Evolutionary conservation across 2,888 invertebrate genomes (phyloP).

Genomic region (Trisateles emortualis): DNA sequence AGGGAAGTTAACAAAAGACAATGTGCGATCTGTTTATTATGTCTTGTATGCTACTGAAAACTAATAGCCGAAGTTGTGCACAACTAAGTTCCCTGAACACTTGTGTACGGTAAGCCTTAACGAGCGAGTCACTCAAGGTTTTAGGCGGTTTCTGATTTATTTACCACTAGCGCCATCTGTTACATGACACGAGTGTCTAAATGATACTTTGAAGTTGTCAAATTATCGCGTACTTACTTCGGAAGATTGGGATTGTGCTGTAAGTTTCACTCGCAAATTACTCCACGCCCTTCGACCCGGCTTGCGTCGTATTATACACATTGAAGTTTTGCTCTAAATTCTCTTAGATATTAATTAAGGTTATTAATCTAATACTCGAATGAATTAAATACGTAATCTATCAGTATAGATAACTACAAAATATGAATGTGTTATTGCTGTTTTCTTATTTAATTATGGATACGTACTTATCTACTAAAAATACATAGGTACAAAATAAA

Average conservation of each 20-base stretch:
- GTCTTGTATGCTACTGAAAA: conserved; percentile 44
- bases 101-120: conserved; percentile 63
- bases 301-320: conserved; percentile 20
- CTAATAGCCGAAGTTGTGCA: conserved; percentile 60
- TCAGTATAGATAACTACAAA: conserved; percentile 12
- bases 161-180: conserved; percentile 78
- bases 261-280: conserved; percentile 45
- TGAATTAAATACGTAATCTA: conserved; percentile 15
- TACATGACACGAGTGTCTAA: conserved; percentile 70
- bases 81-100: conserved; percentile 56
- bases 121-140: conserved; percentile 74
- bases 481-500: background rate
- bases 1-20: conserved; percentile 12
- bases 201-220: conserved; percentile 82
- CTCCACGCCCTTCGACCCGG: conserved; percentile 26
- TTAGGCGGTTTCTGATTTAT: conserved; percentile 72
- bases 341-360: conserved; percentile 35
- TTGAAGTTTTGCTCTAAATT: conserved; percentile 28
- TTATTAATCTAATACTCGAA: conserved; percentile 27
- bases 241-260: conserved; percentile 55
- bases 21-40: conserved; percentile 48
- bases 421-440: background rate
- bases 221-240: conserved; percentile 74
- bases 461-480: no score
- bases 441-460: background rate